Conservation (phyloP, 2,888 invertebrate genomes). For the Drosophila macrospina region DNA sequence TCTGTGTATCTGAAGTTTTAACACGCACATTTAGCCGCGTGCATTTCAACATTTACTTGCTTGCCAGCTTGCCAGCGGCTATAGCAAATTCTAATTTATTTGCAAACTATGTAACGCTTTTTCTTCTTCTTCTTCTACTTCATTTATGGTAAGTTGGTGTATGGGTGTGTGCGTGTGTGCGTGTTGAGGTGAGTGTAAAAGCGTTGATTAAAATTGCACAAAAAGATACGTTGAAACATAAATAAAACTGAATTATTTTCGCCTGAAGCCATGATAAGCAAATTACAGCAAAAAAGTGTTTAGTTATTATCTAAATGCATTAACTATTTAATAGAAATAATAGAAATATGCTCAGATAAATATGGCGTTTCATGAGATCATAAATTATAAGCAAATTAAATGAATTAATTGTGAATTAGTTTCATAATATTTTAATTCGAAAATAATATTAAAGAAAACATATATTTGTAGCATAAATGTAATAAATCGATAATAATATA, state of each 20-base stretch:
- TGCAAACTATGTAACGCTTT: conserved; percentile 66
- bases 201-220: conserved; percentile 55
- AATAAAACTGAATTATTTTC: conserved; percentile 38
- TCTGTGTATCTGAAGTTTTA: conserved; percentile 51
- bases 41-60: conserved; percentile 60
- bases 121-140: conserved; percentile 5
- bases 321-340: not conserved
- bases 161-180: not conserved
- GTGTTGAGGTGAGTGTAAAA: conserved; percentile 17
- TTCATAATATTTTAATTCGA: not conserved
- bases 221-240: conserved; percentile 45
- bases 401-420: not conserved
- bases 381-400: not conserved
- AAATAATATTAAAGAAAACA: not conserved
- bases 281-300: conserved; percentile 26
- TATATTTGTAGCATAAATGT: not conserved
- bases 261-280: conserved; percentile 31
- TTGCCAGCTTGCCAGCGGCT: conserved; percentile 63
- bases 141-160: conserved; percentile 9
- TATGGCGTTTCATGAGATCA: too few species aligned
- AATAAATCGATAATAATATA: not conserved
- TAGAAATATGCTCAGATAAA: too few species aligned
- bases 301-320: conserved; percentile 6
- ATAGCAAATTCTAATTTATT: conserved; percentile 76
- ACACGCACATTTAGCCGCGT: conserved; percentile 64